A percentile compares a stretch with the other conserved stretches of the same genome.
These are phyloP conservation scores for Drosophila serrata DNA, from an alignment of 1,140 invertebrate species.

Conservation along the genomic window DNA sequence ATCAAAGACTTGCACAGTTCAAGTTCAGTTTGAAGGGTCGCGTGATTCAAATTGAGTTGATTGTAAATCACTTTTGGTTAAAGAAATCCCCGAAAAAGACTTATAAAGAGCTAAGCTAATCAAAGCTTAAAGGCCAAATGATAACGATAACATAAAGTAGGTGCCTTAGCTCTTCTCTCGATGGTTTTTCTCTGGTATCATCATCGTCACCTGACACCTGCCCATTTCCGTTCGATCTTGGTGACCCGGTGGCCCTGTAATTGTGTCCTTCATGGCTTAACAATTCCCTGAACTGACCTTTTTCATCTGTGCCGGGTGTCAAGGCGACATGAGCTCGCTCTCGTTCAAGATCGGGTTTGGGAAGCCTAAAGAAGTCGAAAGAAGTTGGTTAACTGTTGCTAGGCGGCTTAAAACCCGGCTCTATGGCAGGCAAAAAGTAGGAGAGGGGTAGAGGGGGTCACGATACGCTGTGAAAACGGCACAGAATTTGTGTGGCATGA, in stretches of 20 bases:
- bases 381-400: constrained; percentile 39
- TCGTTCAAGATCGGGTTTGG: constrained; percentile 21
- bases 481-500: constrained; percentile 82
- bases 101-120: neutral
- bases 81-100: constrained; percentile 5
- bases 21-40: constrained; percentile 53
- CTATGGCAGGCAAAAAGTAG: constrained; percentile 34
- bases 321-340: constrained; percentile 50
- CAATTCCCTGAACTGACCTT: constrained; percentile 50
- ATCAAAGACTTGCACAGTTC: constrained; percentile 38
- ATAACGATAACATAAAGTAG: neutral
- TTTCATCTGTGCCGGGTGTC: constrained; percentile 39
- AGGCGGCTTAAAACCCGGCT: constrained; percentile 39
- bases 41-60: neutral
- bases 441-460: neutral
- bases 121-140: neutral
- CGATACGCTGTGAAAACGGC: constrained; percentile 64
- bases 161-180: too few relatives aligned
- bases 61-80: constrained; percentile 17
- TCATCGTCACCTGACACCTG: constrained; percentile 14
- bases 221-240: constrained; percentile 7
- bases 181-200: neutral
- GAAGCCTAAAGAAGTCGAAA: constrained; percentile 18
- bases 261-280: constrained; percentile 8
- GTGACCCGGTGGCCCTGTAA: constrained; percentile 17